Base-by-base conservation (phyloP, 2,888 invertebrate genomes). In the Cyrtodaria siliqua region DNA sequence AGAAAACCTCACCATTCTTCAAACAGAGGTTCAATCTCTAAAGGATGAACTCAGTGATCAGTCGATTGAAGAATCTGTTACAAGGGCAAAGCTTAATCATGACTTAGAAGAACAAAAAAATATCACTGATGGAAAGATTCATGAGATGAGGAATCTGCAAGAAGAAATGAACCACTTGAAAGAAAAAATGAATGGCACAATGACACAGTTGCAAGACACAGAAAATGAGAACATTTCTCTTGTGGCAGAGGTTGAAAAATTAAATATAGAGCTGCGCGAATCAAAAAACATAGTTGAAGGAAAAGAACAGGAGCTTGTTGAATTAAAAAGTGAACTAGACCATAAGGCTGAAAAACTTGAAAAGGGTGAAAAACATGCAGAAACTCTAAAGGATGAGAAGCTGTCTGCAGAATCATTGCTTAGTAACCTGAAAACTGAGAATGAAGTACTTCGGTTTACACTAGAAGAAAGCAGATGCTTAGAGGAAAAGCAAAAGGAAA, bases 11-110 rank as follows among this genome's bases (percentile, higher is more conserved):
- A 18, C 57, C 52, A 2, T 42, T 16, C 16, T 70, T 16, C 69
- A 67, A n/a, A 23, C 24, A 24, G 79, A 83, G 53, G 52, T 76
- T 20, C 20, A 50, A 16, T 33, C 44, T 2, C 44, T 81, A 42
- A 80, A 84, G 64, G 82, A 83, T 68, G 14, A 73, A 24, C 49
- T 71, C 2, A 68, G 76, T 57, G 70, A 69, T 23, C 69, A 66
- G 23, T 53, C 18, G 12, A 53, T 72, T 49, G 83, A 80, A 24
- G 66, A 79, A 18, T 79, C 77, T 9, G 72, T 71, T 14, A 59
- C 53, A 47, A 24, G 56, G 26, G 71, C 82, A 24, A 66, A 73
- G 42, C 59, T 83, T 16, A 78, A 76, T 6, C 76, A 71, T 55
- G 59, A 81, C 9, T 18, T 77, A 2, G 42, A 68, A 16, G 79